These are phyloP conservation scores for Vicugna pacos DNA, from an alignment of 2,113 vertebrate genomes.

Conservation along the genomic window DNA sequence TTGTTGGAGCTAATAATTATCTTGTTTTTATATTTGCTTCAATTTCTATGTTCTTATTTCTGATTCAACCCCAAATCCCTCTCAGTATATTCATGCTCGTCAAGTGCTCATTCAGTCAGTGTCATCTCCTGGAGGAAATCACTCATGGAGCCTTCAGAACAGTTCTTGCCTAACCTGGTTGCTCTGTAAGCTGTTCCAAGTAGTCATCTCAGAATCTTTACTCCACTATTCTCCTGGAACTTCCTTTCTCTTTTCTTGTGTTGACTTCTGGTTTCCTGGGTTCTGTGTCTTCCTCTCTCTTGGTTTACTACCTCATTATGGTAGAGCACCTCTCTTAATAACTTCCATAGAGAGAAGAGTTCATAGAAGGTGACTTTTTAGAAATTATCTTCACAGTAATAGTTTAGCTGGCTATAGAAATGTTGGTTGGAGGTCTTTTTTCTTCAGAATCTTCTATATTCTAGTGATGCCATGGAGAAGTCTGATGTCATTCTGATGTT, in stretches of 20 bases:
- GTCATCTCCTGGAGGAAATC: slow-evolving; percentile 28
- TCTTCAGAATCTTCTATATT: slow-evolving; percentile 29
- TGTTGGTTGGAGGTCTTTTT: background rate
- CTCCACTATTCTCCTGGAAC: background rate
- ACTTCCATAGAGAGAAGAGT: background rate
- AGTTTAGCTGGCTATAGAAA: slow-evolving; percentile 21
- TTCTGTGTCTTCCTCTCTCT: background rate
- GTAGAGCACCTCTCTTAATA: background rate
- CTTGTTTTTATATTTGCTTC: slow-evolving; percentile 50
- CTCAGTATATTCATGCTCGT: background rate
- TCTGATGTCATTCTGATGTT: slow-evolving; percentile 10
- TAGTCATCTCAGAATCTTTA: background rate
- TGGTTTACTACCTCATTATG: background rate
- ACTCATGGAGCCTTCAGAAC: background rate
- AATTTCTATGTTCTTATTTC: slow-evolving; percentile 23
- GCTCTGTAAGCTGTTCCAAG: background rate
- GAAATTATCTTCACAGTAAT: background rate
- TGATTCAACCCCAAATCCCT: background rate
- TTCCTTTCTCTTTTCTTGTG: background rate
- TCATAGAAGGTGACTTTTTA: slow-evolving; percentile 13
- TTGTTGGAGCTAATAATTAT: slow-evolving; percentile 44
- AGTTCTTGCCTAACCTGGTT: background rate
- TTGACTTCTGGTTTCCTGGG: background rate
- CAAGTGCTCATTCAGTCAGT: background rate
- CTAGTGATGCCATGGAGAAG: background rate